Percentiles rank a stretch among this genome's conserved stretches.
phyloP scores from a whole-genome alignment of 2,888 invertebrate species.

The Sarcophaga subvicina region DNA sequence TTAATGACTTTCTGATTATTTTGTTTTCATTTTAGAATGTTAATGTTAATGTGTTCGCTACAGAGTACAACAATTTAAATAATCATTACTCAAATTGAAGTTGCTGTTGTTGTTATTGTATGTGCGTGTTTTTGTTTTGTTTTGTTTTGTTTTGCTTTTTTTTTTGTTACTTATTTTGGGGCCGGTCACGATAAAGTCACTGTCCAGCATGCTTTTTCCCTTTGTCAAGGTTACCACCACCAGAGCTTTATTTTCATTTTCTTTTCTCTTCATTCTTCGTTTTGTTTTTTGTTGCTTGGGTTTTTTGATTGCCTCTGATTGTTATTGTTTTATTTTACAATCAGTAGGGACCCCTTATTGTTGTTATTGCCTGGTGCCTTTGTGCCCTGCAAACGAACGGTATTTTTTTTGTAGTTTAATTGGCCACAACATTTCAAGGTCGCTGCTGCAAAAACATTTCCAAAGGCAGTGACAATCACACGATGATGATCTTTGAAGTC shows the following conservation, averaged over 20 bases:
- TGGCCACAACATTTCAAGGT: slow-evolving; percentile 66
- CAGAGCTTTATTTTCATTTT: neutral
- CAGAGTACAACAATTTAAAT: too few relatives aligned
- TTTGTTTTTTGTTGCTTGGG: slow-evolving; percentile 1
- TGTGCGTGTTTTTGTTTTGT: neutral
- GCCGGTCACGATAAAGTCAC: slow-evolving; percentile 48
- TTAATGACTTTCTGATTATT: neutral
- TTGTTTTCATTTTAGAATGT: too few relatives aligned
- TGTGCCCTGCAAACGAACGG: slow-evolving; percentile 58
- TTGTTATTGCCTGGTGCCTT: neutral
- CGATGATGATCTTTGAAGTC: slow-evolving; percentile 15
- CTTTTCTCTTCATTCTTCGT: neutral
- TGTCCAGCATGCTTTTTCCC: slow-evolving; percentile 56
- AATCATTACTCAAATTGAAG: neutral
- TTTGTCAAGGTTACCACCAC: slow-evolving; percentile 60
- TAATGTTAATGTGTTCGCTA: too few relatives aligned
- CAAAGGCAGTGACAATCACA: slow-evolving; percentile 15
- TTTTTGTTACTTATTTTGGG: neutral
- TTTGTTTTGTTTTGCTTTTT: too few relatives aligned
- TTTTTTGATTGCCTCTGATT: neutral
- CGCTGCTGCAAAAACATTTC: slow-evolving; percentile 7
- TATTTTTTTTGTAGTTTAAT: slow-evolving; percentile 68
- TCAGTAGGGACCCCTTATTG: slow-evolving; percentile 29
- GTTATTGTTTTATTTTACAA: slow-evolving; percentile 33
- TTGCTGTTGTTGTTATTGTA: neutral